Percentiles rank a stretch among this genome's conserved stretches.
Conservation (phyloP, 2,113 vertebrate species). For the Micromys minutus region DNA sequence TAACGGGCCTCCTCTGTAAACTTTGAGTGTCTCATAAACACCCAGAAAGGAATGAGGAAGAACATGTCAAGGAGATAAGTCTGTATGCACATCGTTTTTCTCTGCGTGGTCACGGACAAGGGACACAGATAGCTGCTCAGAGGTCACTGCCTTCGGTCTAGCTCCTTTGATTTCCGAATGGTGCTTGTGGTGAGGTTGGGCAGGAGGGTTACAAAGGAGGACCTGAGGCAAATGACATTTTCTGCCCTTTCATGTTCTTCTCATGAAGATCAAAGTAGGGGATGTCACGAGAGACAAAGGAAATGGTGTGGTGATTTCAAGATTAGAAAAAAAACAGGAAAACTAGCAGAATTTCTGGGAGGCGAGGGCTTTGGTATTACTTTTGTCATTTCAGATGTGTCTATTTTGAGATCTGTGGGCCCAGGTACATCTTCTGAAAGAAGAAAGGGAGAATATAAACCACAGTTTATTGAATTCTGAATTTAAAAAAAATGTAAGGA, state of each 20-base stretch:
- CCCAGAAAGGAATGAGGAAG: constrained; percentile 27
- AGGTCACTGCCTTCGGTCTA: neutral
- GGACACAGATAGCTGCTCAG: neutral
- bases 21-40: constrained; percentile 42
- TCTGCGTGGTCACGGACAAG: neutral
- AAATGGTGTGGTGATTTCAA: neutral
- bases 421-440: neutral
- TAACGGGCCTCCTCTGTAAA: constrained; percentile 56
- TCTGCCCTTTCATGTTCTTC: neutral
- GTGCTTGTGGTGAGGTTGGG: neutral
- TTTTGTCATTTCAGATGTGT: neutral
- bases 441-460: neutral
- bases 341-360: neutral
- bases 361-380: neutral
- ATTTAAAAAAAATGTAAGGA: neutral
- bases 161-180: neutral
- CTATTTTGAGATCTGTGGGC: neutral
- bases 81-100: neutral
- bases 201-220: neutral
- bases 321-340: neutral
- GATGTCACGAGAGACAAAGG: neutral
- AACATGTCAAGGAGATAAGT: constrained; percentile 23
- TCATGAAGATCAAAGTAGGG: neutral
- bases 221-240: neutral
- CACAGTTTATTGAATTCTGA: constrained; percentile 5